Evolutionary conservation across 2,888 invertebrate genomes (phyloP), one percentile per base, ranked within the genome.

Genomic region (Tetheella fluctuosa): DNA sequence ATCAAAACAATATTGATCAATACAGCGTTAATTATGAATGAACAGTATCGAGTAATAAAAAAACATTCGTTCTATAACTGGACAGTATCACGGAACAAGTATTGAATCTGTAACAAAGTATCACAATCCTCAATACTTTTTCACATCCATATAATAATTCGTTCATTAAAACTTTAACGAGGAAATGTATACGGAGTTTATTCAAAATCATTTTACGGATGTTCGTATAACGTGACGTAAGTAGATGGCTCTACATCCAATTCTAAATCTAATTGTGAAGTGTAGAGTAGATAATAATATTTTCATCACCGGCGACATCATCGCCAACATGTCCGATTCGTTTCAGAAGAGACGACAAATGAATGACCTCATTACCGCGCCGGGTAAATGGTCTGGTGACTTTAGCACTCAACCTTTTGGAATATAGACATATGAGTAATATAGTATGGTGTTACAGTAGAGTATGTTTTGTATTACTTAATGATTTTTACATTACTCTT

Each of bases 231-330:
- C 1, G 15, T 48, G 20, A 48, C 42, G n/a, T 42, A 17, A 6
- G 17, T 15, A 15, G 39, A 42, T 42, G 13, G 15, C 4, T 39
- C 37, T 15, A 3, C 1, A 37, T 15, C 37, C 15, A n/a, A n/a
- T n/a, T n/a, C n/a, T n/a, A n/a, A n/a, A 6, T 17, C n/a, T 42
- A 42, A 48, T 48, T 48, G 48, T 48, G 48, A 48, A 48, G 20
- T 17, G 17, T 39, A 39, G 39, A n/a, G 25, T 25, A 25, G 3
- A 8, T 30, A 10, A 15, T 48, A 20, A 48, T n/a, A 48, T 48
- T 17, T 20, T 20, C 48, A 48, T 20, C 20, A 20, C 17, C 8
- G 20, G 20, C 48, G 17, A 48, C 48, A 48, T 20, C 48, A 48
- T 42, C 17, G 15, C 7, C 10, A 3, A 20, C 48, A 15, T 48